These are phyloP conservation scores for Stegophylla sp. DNA, from an alignment of 2,888 invertebrate genomes.

Conservation along the genomic window DNA sequence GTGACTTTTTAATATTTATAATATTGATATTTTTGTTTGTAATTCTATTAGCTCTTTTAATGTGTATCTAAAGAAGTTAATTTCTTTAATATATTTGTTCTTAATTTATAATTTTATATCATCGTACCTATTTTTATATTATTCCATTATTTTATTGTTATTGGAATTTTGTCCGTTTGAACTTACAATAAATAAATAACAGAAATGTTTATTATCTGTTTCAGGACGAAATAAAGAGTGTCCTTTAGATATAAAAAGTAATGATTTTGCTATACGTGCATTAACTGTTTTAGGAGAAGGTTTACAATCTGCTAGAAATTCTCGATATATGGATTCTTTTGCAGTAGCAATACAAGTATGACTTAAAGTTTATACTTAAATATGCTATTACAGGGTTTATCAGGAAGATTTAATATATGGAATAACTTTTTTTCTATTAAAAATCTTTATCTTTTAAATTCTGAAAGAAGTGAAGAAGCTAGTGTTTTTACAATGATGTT, in stretches of 20 bases:
- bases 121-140: no score
- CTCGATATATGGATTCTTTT: constrained; percentile 79
- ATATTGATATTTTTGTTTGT: constrained; percentile 6
- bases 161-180: no score
- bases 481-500: background rate
- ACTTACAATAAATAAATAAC: background rate
- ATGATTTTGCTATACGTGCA: constrained; percentile 73
- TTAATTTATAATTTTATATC: no score
- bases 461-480: no score
- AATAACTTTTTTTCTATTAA: no score
- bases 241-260: constrained; percentile 61
- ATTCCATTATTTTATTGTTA: no score
- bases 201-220: constrained; percentile 33
- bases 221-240: constrained; percentile 61
- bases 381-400: no score
- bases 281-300: constrained; percentile 76
- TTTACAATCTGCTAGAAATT: constrained; percentile 79
- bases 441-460: no score
- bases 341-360: constrained; percentile 74
- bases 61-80: no score
- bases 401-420: no score
- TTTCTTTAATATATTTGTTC: no score
- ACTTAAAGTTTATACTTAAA: background rate
- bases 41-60: no score
- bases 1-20: background rate